phyloP scores from a whole-genome alignment of 1,140 invertebrate genomes.

The Argopecten irradians region DNA sequence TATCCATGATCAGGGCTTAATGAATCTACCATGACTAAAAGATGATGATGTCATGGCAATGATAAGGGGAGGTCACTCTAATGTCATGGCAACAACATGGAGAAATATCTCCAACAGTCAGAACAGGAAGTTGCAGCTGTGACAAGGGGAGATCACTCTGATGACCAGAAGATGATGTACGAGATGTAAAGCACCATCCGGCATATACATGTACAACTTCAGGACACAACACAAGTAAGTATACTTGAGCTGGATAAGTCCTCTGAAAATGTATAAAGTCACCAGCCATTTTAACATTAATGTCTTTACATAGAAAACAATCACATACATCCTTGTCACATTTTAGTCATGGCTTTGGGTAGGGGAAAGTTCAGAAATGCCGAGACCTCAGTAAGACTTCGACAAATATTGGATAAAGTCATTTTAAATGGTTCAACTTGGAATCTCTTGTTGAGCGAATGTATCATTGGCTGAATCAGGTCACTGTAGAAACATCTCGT shows the following conservation, averaged over 20 bases:
- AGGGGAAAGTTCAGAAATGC: not conserved
- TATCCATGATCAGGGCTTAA: not conserved
- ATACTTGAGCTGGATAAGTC: not conserved
- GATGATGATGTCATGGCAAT: not conserved
- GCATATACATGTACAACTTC: not conserved
- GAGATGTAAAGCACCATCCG: not conserved
- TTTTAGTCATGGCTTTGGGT: not conserved
- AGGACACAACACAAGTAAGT: not conserved
- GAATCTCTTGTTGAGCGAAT: slow-evolving; percentile 21
- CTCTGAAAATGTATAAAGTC: not conserved
- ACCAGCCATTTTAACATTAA: not conserved
- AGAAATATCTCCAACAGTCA: not conserved
- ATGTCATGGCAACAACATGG: not conserved
- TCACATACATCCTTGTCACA: not conserved
- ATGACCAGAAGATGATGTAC: not conserved
- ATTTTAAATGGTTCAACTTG: not conserved
- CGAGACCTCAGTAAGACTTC: not conserved
- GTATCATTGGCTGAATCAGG: not conserved
- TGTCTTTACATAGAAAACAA: not conserved
- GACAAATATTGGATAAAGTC: not conserved
- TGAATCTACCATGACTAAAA: not conserved
- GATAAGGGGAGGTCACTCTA: not conserved
- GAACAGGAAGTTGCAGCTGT: not conserved
- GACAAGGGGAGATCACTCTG: slow-evolving; percentile 11
- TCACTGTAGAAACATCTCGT: not conserved